Percentiles rank a stretch among this genome's conserved stretches.
These are phyloP conservation scores for Agonopterix arenella DNA, from an alignment of 2,888 invertebrate genomes.

Conservation along the genomic window DNA sequence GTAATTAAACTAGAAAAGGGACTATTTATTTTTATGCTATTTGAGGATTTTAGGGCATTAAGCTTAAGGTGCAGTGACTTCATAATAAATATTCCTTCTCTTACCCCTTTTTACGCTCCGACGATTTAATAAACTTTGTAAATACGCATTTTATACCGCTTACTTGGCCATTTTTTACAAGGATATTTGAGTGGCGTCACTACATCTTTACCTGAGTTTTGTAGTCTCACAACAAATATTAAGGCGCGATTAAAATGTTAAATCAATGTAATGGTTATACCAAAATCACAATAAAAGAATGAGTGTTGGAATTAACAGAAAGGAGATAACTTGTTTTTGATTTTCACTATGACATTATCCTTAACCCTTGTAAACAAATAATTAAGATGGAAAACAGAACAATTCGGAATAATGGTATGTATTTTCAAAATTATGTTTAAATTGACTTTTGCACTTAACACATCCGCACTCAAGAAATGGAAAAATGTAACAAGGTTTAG, in stretches of 20 bases:
- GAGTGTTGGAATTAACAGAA: slow-evolving; percentile 77
- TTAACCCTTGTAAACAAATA: slow-evolving; percentile 35
- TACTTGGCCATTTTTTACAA: no score
- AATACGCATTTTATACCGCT: not conserved
- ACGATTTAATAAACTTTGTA: not conserved
- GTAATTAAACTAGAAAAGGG: slow-evolving; percentile 59
- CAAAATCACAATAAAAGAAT: slow-evolving; percentile 75
- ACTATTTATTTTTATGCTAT: slow-evolving; percentile 63
- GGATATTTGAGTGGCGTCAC: slow-evolving; percentile 37
- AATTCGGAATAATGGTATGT: slow-evolving; percentile 56
- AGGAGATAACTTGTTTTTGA: slow-evolving; percentile 66
- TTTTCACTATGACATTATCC: slow-evolving; percentile 40
- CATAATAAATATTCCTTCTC: slow-evolving; percentile 13
- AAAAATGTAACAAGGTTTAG: slow-evolving; percentile 29
- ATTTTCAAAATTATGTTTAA: slow-evolving; percentile 53
- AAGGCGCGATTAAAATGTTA: slow-evolving; percentile 46
- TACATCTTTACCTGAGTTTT: slow-evolving; percentile 34
- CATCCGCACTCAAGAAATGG: slow-evolving; percentile 57
- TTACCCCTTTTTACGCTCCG: not conserved
- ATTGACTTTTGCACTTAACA: slow-evolving; percentile 59
- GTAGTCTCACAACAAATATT: slow-evolving; percentile 77
- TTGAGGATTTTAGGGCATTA: slow-evolving; percentile 49
- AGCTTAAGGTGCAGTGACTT: slow-evolving; percentile 44
- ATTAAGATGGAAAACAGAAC: slow-evolving; percentile 36
- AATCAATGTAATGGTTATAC: slow-evolving; percentile 58